Conservation (phyloP, 2,797 vertebrate species). For the Craterocephalus amniculus region DNA sequence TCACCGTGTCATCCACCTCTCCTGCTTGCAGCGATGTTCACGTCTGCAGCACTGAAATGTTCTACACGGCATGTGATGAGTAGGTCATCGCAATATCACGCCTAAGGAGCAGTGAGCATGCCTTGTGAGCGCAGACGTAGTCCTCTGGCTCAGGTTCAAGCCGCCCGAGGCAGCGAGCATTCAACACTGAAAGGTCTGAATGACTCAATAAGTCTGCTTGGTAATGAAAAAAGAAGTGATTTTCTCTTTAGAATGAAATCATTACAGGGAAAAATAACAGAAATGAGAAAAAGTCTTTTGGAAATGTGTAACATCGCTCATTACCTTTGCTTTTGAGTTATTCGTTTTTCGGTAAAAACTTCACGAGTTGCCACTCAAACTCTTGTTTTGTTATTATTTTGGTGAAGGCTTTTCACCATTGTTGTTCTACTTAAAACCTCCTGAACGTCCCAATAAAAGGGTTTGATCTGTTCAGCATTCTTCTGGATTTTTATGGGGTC, state of each 20-base stretch:
- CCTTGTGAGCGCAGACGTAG: slow-evolving; percentile 42
- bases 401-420: not conserved
- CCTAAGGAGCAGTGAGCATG: slow-evolving; percentile 31
- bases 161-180: slow-evolving; percentile 1
- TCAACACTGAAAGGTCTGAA: slow-evolving; percentile 6
- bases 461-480: not conserved
- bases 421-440: not conserved
- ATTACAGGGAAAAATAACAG: not conserved
- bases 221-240: not conserved
- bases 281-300: not conserved
- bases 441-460: slow-evolving; percentile 5
- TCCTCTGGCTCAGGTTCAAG: slow-evolving; percentile 34
- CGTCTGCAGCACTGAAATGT: slow-evolving; percentile 18
- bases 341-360: no score
- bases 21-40: slow-evolving; percentile 10
- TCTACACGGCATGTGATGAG: slow-evolving; percentile 36
- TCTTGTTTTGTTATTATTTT: not conserved
- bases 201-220: not conserved
- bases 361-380: not conserved
- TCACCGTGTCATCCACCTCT: not conserved
- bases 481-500: not conserved
- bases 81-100: slow-evolving; percentile 25
- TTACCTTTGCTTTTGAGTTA: not conserved
- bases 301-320: not conserved
- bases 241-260: slow-evolving; percentile 9